These are phyloP conservation scores for Spinus pinus DNA, from an alignment of 2,797 vertebrate genomes.

Conservation along the genomic window DNA sequence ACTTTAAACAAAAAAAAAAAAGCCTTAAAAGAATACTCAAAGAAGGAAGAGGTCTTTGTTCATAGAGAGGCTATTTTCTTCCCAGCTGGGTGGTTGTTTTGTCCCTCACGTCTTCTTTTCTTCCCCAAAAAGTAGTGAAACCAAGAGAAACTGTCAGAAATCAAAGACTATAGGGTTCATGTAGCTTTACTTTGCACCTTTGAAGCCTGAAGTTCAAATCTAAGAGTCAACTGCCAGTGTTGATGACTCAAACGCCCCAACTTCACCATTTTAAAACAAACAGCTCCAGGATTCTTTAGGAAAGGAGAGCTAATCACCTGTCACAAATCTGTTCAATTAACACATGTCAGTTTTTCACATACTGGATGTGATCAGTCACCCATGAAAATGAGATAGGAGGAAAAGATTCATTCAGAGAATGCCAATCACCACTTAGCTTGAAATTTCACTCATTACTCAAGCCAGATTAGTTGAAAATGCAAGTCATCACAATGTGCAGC, in stretches of 20 bases:
- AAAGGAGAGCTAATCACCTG: constrained; percentile 44
- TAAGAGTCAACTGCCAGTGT: rapidly evolving
- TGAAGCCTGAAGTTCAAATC: not conserved
- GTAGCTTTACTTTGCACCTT: not conserved
- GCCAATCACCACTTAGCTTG: constrained; percentile 47
- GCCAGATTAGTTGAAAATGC: constrained; percentile 58
- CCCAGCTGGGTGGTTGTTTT: not conserved
- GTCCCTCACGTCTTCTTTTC: not conserved
- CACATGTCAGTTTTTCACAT: constrained; percentile 42
- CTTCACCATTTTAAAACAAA: not conserved
- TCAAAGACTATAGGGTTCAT: not conserved
- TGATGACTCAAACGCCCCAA: not conserved
- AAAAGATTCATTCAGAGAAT: constrained; percentile 64
- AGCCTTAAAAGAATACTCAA: not conserved
- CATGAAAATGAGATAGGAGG: constrained; percentile 56
- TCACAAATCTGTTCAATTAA: constrained; percentile 54
- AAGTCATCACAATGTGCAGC: constrained; percentile 55
- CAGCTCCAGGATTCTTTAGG: not conserved
- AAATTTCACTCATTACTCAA: constrained; percentile 62
- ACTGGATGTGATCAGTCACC: constrained; percentile 44
- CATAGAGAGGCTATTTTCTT: not conserved
- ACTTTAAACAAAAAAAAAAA: not conserved
- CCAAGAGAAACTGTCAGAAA: not conserved
- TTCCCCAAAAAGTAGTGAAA: not conserved
- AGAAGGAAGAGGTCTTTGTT: not conserved